A percentile compares a stretch with the other conserved stretches of the same genome.
Conservation (phyloP, 2,888 invertebrate genomes). For the Oithona nana region DNA sequence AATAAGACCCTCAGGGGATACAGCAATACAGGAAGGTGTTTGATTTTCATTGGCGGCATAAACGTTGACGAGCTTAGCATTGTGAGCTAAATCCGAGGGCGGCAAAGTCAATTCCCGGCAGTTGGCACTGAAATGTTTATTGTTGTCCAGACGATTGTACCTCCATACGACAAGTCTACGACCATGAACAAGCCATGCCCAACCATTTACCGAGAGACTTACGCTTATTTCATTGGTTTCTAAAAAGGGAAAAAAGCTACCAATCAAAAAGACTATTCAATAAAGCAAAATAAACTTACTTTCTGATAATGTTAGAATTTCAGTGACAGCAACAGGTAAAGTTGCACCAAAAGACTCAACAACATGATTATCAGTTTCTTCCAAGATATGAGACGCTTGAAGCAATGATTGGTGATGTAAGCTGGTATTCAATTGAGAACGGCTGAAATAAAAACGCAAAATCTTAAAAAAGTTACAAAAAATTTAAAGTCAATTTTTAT, state of each 20-base stretch:
- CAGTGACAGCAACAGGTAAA: slow-evolving; percentile 68
- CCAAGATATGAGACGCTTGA: slow-evolving; percentile 51
- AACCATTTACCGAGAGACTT: slow-evolving; percentile 47
- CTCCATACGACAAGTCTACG: slow-evolving; percentile 64
- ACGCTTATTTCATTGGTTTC: slow-evolving; percentile 30
- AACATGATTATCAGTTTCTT: slow-evolving; percentile 49
- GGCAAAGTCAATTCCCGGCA: slow-evolving; percentile 72
- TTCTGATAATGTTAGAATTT: slow-evolving; percentile 61
- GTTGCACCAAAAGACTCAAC: slow-evolving; percentile 62
- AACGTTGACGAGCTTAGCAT: slow-evolving; percentile 26
- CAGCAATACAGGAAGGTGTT: slow-evolving; percentile 69
- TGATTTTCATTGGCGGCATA: slow-evolving; percentile 22
- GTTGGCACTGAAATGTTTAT: slow-evolving; percentile 34
- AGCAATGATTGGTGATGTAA: neutral
- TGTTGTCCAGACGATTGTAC: slow-evolving; percentile 24
- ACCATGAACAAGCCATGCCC: slow-evolving; percentile 70
- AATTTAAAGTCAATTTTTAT: neutral
- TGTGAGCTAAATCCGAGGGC: slow-evolving; percentile 73
- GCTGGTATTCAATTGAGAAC: neutral
- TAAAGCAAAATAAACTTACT: too few relatives aligned
- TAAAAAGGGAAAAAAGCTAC: slow-evolving; percentile 5
- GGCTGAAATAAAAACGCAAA: neutral
- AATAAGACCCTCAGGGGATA: slow-evolving; percentile 55
- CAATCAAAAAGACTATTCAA: neutral
- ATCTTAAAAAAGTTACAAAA: neutral